Conservation (phyloP, 2,888 invertebrate species). For the Dolichomitus sp. region DNA sequence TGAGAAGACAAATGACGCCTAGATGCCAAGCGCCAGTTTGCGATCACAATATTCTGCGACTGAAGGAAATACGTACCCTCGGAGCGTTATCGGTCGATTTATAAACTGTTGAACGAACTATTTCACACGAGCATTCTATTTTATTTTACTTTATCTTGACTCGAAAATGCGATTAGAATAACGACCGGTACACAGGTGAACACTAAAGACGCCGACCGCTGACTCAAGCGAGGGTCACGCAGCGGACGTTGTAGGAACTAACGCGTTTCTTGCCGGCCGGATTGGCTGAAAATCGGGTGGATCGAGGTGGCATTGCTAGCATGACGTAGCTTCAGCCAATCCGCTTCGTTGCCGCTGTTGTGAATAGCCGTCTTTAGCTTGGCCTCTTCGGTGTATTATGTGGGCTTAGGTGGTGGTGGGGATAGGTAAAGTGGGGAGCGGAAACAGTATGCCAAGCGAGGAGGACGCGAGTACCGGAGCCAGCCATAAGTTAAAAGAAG, state of each 20-base stretch:
- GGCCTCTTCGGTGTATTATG: background rate
- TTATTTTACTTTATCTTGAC: background rate
- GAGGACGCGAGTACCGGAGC: too few species aligned
- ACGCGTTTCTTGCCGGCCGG: background rate
- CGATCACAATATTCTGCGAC: background rate
- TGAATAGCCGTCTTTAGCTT: background rate
- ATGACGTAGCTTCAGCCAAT: background rate
- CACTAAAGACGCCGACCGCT: constrained; percentile 5
- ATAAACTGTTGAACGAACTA: background rate
- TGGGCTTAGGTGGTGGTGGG: too few species aligned
- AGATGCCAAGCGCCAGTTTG: constrained; percentile 22
- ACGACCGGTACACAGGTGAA: background rate
- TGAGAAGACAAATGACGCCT: constrained; percentile 63
- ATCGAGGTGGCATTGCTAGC: constrained; percentile 8
- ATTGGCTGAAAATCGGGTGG: background rate
- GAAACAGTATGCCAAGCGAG: too few species aligned
- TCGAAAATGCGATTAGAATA: background rate
- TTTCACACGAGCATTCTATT: background rate
- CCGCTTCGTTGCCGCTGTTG: background rate
- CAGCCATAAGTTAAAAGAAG: too few species aligned
- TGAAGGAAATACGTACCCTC: constrained; percentile 19
- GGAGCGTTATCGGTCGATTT: constrained; percentile 1
- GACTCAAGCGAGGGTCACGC: constrained; percentile 1
- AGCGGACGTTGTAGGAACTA: background rate
- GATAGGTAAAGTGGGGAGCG: too few species aligned